Percentiles rank a stretch among this genome's conserved stretches.
phyloP scores from a whole-genome alignment of 2,888 invertebrate species.

The Xylota segnis region DNA sequence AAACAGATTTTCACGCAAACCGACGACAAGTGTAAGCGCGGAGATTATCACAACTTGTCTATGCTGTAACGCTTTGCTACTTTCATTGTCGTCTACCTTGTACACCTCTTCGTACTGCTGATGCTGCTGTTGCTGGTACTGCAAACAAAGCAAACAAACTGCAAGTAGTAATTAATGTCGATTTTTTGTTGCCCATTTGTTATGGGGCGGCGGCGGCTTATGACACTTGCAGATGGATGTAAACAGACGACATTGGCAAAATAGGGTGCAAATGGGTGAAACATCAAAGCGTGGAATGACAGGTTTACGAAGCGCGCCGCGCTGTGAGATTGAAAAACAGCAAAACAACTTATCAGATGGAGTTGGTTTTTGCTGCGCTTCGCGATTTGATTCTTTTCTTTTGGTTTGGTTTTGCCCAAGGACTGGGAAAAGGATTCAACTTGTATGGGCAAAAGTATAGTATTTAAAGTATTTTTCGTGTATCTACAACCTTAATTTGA shows the following conservation, averaged over 20 bases:
- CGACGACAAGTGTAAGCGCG: constrained; percentile 57
- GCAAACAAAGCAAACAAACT: constrained; percentile 45
- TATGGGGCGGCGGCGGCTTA: constrained; percentile 32
- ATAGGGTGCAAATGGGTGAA: constrained; percentile 57
- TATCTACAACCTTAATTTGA: constrained; percentile 1
- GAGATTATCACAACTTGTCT: constrained; percentile 64
- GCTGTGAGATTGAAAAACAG: constrained; percentile 21
- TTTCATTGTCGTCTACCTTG: constrained; percentile 62
- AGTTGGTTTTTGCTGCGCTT: not conserved
- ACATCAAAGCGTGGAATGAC: constrained; percentile 31
- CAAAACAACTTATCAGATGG: constrained; percentile 9
- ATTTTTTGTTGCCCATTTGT: constrained; percentile 54
- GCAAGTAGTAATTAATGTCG: constrained; percentile 63
- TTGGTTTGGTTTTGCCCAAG: not conserved
- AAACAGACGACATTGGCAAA: constrained; percentile 33
- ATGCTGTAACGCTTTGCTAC: constrained; percentile 61
- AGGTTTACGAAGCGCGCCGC: constrained; percentile 26
- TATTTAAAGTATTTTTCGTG: not conserved
- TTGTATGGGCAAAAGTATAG: not conserved
- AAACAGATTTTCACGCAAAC: constrained; percentile 43
- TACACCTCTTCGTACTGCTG: constrained; percentile 38
- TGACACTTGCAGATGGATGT: constrained; percentile 26
- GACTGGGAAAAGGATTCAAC: not conserved
- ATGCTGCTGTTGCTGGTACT: too few species aligned
- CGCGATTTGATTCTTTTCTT: not conserved